A percentile compares a stretch with the other conserved stretches of the same genome.
These are phyloP conservation scores for Tetraneura akinire DNA, from an alignment of 1,140 invertebrate species.

Conservation along the genomic window DNA sequence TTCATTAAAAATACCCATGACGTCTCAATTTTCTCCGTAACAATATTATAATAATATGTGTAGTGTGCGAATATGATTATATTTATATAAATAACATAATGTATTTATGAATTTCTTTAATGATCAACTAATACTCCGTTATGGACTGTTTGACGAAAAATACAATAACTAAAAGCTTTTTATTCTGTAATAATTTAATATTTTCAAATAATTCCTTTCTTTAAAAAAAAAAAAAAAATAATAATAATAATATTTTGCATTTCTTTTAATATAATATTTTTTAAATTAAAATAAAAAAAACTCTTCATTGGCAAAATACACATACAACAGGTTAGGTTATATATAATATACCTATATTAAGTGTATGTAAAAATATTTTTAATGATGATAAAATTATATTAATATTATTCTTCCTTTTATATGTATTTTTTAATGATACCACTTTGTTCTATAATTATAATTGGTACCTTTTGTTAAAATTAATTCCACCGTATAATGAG, in stretches of 20 bases:
- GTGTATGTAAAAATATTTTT: not conserved
- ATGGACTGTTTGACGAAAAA: no score
- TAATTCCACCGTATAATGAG: constrained; percentile 18
- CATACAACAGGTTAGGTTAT: not conserved
- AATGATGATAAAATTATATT: constrained; percentile 2
- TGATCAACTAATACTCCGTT: no score
- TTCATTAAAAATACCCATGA: no score
- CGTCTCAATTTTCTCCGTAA: no score
- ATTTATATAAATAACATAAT: no score
- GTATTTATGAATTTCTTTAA: no score
- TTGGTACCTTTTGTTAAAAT: constrained; percentile 33
- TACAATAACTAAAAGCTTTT: no score
- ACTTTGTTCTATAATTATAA: not conserved
- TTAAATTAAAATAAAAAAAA: not conserved
- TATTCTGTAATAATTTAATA: no score
- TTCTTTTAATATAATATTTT: not conserved
- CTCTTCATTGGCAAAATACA: not conserved
- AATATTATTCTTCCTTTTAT: constrained; percentile 14
- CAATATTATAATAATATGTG: no score
- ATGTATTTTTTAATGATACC: constrained; percentile 12
- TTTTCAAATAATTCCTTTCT: no score
- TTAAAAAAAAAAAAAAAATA: no score
- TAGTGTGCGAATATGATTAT: no score
- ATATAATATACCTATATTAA: not conserved
- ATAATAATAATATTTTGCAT: not conserved